These are phyloP conservation scores for Caenorhabditis inopinata DNA, from an alignment of 1,140 invertebrate genomes.

Conservation along the genomic window DNA sequence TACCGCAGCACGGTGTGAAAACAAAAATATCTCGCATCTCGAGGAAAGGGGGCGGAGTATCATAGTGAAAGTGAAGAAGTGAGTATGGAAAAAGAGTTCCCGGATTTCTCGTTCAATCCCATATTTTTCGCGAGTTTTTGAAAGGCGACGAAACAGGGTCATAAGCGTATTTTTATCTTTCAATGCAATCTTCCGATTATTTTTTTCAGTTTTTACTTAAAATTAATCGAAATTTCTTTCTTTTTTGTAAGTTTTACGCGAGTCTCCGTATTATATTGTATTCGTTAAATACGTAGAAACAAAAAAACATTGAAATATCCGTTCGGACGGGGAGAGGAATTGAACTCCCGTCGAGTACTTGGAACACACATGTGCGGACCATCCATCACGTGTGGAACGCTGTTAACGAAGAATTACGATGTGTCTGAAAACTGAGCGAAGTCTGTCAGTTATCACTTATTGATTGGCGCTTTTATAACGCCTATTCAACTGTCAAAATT, in stretches of 20 bases:
- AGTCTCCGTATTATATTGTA: no score
- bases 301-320: neutral
- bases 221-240: no score
- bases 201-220: no score
- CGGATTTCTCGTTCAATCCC: neutral
- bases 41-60: neutral
- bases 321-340: slow-evolving; percentile 34
- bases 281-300: neutral
- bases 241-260: no score
- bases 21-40: neutral
- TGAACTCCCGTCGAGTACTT: slow-evolving; percentile 32
- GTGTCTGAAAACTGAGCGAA: no score
- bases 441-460: no score
- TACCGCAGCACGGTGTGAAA: no score
- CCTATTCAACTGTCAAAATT: no score
- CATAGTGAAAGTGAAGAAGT: neutral
- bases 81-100: neutral
- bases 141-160: no score
- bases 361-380: slow-evolving; percentile 36
- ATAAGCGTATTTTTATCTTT: neutral
- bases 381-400: slow-evolving; percentile 27
- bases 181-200: neutral
- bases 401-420: no score
- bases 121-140: slow-evolving; percentile 4
- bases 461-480: no score